Evolutionary conservation across 64 coral and sea anemone genomes (phyloP).

Genomic region (Hydrozoanthus tunicans): DNA sequence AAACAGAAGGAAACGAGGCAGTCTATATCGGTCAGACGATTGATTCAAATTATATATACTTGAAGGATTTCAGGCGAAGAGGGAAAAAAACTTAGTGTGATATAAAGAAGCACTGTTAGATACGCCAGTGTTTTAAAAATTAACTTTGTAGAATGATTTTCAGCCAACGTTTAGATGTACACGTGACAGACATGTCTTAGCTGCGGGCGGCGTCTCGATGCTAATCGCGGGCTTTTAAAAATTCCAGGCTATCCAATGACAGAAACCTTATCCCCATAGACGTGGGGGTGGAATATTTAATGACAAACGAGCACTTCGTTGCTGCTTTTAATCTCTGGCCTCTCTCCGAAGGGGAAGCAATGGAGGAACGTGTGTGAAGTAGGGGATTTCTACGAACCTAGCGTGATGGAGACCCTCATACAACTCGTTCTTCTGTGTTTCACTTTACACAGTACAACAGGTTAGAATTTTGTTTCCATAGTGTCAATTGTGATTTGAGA

Average conservation of each 20-base stretch:
- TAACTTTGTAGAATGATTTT: not conserved
- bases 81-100: too few species aligned
- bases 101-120: too few species aligned
- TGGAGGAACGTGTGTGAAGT: constrained; percentile 16
- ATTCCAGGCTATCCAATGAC: constrained; percentile 44
- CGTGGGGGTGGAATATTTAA: constrained; percentile 31
- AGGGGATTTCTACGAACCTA: not conserved
- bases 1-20: too few species aligned
- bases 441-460: not conserved
- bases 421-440: not conserved
- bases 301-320: not conserved
- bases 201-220: not conserved
- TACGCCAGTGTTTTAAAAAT: not conserved
- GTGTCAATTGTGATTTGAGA: not conserved
- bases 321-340: not conserved
- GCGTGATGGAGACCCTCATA: not conserved
- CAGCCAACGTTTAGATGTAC: not conserved
- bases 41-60: too few species aligned
- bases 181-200: constrained; percentile 19
- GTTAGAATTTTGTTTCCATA: not conserved
- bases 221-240: not conserved
- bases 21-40: too few species aligned
- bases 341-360: constrained; percentile 13
- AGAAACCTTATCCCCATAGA: constrained; percentile 13
- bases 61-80: too few species aligned